Conservation (phyloP, 2,113 vertebrate genomes). For the Myotis brandtii region DNA sequence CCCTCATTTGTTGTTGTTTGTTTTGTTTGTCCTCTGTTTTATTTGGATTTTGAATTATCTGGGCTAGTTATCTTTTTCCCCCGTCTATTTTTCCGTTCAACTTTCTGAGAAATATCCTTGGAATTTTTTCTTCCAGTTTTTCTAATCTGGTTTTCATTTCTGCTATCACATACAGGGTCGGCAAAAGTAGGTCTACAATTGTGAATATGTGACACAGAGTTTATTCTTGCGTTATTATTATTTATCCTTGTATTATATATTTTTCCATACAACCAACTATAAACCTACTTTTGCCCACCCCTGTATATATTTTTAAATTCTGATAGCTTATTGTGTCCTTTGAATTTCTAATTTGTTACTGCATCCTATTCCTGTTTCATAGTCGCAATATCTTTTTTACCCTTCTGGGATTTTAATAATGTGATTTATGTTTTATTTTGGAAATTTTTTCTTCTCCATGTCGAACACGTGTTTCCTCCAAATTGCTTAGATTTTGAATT, state of each 20-base stretch:
- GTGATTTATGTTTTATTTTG: constrained; percentile 42
- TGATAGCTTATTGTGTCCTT: neutral
- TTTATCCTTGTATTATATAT: neutral
- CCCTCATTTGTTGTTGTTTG: neutral
- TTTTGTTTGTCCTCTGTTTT: neutral
- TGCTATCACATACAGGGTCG: neutral
- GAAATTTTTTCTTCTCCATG: neutral
- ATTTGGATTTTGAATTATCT: constrained; percentile 9
- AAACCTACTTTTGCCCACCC: neutral
- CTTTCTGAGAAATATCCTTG: neutral
- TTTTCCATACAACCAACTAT: neutral
- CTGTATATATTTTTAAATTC: neutral
- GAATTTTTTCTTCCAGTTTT: neutral
- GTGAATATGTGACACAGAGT: no score
- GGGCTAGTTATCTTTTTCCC: neutral
- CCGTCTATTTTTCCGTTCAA: neutral
- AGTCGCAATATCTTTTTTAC: neutral
- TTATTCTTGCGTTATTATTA: neutral
- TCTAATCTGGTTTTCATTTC: neutral
- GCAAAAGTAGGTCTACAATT: no score
- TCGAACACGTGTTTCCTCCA: neutral
- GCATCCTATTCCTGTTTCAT: constrained; percentile 17
- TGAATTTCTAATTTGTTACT: constrained; percentile 21
- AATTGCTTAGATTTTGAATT: neutral
- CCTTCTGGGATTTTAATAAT: neutral